Conservation (phyloP, 2,113 vertebrate genomes). For the Anoura caudifer region DNA sequence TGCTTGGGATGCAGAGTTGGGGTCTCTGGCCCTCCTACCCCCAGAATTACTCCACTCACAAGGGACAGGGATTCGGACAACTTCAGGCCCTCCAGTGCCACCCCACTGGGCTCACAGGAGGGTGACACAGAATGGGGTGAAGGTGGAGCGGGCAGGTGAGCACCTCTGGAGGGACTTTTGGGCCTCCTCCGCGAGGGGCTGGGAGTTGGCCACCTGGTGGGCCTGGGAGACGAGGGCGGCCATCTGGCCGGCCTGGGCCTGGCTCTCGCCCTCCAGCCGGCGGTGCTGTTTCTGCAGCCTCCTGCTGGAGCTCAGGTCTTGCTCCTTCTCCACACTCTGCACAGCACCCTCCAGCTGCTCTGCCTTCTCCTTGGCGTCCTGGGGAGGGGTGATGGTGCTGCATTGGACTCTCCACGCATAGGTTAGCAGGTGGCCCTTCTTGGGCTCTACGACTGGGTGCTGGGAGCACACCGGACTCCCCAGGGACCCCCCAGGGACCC, state of each 20-base stretch:
- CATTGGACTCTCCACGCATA: neutral
- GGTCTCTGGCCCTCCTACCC: neutral
- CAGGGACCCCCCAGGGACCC: too few relatives aligned
- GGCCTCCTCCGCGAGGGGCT: conserved; percentile 85
- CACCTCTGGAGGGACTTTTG: conserved; percentile 87
- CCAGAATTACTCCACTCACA: neutral
- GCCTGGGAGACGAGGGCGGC: conserved; percentile 85
- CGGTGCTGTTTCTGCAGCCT: conserved; percentile 86
- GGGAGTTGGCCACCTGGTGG: conserved; percentile 83
- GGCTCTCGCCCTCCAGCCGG: conserved; percentile 86
- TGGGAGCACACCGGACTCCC: neutral
- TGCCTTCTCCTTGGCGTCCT: conserved; percentile 89
- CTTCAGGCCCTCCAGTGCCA: neutral
- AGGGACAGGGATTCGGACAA: neutral
- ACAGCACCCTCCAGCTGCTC: conserved; percentile 88
- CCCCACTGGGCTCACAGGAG: neutral
- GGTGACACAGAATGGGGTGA: neutral
- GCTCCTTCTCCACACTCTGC: conserved; percentile 81
- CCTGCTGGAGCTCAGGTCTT: conserved; percentile 86
- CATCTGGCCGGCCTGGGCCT: conserved; percentile 88
- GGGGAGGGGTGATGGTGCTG: neutral
- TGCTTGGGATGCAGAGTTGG: neutral
- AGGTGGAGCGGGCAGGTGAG: neutral
- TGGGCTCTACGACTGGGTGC: neutral
- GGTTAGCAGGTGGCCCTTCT: neutral